Base-by-base conservation (phyloP, 2,797 vertebrate genomes). In the Mionectes olivaceus region DNA sequence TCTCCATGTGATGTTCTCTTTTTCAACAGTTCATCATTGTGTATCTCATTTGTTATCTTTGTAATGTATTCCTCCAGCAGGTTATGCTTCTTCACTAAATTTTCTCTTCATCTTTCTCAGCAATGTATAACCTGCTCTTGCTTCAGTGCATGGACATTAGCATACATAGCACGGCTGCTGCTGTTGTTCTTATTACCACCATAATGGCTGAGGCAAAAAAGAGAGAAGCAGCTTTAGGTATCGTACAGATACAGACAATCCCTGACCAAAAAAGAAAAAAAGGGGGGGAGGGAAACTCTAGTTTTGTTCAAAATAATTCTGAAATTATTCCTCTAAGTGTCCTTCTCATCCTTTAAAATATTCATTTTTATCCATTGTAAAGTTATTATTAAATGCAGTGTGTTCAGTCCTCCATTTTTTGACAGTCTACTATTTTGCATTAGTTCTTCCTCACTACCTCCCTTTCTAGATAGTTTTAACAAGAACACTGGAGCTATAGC, bases 171-270 rank as follows among this genome's bases (percentile, higher is more conserved):
- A 94, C 11, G 16, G 77, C 22, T 8, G 69, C 71, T 71, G 83
- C 68, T 89, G 49, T 80, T 93, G 71, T 88, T 92, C 65, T 83
- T 55, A 64, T 95, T 87, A 92, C 89, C 84, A 47, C 60, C 63
- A 44, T 63, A 93, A 90, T 87, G 84, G 67, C 89, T 90, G 44
- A 19, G 63, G 60, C 59, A 53, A 87, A 89, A 86, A 69, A 65
- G 28, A 63, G 67, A 73, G 78, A 67, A 67, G 70, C 70, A 74
- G 81, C 67, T 81, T 70, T 59, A 77, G 78, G 91, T 64, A 16
- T 47, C 79, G 61, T 35, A 22, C 79, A 89, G 89, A 83, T n/a
- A 76, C 41, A 90, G 70, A 73, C 86, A 78, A 83, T 32, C 74
- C 50, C 65, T 64, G 53, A 63, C 49, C 65, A 28, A 37, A 37